Conservation (phyloP, 1,140 invertebrate species). For the Tribolium madens region DNA sequence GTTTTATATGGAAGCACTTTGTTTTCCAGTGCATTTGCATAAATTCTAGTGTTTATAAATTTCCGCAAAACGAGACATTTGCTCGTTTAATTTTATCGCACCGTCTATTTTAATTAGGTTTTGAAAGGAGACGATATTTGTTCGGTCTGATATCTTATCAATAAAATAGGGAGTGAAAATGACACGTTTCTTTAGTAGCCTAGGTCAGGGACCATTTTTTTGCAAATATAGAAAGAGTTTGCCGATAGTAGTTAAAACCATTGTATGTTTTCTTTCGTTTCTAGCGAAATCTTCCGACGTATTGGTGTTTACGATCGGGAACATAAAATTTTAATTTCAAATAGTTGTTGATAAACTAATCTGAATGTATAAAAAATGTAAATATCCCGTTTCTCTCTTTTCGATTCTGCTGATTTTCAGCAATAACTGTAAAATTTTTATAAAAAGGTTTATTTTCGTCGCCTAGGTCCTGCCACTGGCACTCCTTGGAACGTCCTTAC, state of each 20-base stretch:
- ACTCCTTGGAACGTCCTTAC: conserved; percentile 7
- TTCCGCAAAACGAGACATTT: conserved; percentile 9
- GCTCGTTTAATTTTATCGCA: conserved; percentile 21
- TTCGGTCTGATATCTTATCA: not conserved
- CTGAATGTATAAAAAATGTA: not conserved
- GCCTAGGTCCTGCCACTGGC: not conserved
- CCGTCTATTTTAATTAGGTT: conserved; percentile 11
- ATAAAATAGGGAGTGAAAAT: not conserved
- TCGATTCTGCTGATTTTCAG: not conserved
- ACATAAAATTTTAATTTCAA: not conserved
- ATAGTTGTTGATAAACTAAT: not conserved
- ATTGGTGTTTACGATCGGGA: not conserved
- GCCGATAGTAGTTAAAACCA: too few species aligned
- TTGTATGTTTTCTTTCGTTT: not conserved
- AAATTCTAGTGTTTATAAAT: conserved; percentile 23
- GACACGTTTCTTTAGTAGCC: not conserved
- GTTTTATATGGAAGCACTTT: conserved; percentile 35
- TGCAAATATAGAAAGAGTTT: too few species aligned
- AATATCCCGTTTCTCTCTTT: not conserved
- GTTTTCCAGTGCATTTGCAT: conserved; percentile 24
- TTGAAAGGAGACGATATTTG: conserved; percentile 24
- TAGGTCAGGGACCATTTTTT: not conserved
- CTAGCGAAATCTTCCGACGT: not conserved
- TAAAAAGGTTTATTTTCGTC: not conserved
- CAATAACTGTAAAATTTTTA: not conserved